phyloP scores from a whole-genome alignment of 2,113 vertebrate genomes.

The Eulemur macaco region DNA sequence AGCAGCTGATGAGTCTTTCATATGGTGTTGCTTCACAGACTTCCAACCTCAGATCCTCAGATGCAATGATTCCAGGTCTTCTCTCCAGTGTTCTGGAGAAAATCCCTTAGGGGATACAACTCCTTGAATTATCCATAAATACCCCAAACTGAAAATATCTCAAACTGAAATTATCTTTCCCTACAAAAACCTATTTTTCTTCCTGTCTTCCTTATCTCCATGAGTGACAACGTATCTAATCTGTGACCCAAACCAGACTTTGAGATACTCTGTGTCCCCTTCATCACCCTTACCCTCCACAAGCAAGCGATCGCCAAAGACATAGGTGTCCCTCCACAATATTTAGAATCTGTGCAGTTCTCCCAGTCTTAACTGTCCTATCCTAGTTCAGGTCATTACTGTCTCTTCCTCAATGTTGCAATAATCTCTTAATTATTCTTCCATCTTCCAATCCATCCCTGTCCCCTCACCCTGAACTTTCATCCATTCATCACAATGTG shows the following conservation, averaged over 20 bases:
- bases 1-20: not conserved
- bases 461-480: not conserved
- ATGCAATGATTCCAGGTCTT: not conserved
- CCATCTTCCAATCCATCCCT: rapidly evolving
- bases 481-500: not conserved
- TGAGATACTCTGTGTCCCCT: not conserved
- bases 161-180: not conserved
- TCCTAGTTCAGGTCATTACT: not conserved
- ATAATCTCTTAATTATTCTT: not conserved
- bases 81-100: not conserved
- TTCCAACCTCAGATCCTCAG: not conserved
- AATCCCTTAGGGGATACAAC: not conserved
- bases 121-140: not conserved
- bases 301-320: not conserved
- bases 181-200: not conserved
- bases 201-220: not conserved
- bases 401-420: not conserved
- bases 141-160: not conserved
- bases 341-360: not conserved
- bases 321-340: not conserved
- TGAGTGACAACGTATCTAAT: not conserved
- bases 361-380: not conserved
- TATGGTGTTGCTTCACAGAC: not conserved
- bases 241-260: not conserved
- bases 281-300: not conserved